Evolutionary conservation across 35 echinoderm and acorn worm genomes (phyloP), one percentile per base, ranked within the genome.

Genomic region (Ophiothrix spiculata): DNA sequence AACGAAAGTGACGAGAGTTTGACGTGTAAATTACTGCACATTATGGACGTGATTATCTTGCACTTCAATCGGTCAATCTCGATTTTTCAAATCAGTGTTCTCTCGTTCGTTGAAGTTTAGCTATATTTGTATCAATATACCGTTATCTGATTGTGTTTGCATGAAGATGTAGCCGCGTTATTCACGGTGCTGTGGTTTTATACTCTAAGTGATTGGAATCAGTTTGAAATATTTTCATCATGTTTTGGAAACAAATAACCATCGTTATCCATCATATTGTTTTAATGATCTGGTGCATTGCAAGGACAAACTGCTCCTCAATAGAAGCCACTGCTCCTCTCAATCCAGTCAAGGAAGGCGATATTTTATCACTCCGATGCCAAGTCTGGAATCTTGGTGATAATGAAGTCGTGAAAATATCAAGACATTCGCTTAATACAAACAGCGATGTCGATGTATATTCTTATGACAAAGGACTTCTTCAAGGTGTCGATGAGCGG

Each of bases 361-460:
- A 69, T 25, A 69, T 69, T 69, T 69, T 15, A 15, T 69, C 60
- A 28, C 60, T 69, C 4, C 8, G 60, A n/a, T 10, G 60, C 29
- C 60, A 69, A 28, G 60, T 69, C 2, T 6, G 60, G 60, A 69
- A 49, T 19, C 29, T n/a, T 25, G 60, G 10, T 69, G 23, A 15
- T 69, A 69, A 69, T 69, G 10, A 69, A n/a, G 60, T 28, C 17
- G 60, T 69, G 3, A 69, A 49, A 69, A 69, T 69, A 10, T 69
- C 60, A 25, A 69, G 60, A 69, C 60, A 69, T 69, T 69, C 60
- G 29, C n/a, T n/a, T n/a, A n/a, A n/a, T n/a, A n/a, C n/a, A n/a
- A n/a, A 1, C 29, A 69, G 10, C 29, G 60, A 6, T n/a, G 29
- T 15, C 29, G 16, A 69, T 25, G 60, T 69, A n/a, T 69, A 25